A percentile compares a stretch with the other conserved stretches of the same genome.
Conservation (phyloP, 2,888 invertebrate species). For the Ischnus inquisitorius region DNA sequence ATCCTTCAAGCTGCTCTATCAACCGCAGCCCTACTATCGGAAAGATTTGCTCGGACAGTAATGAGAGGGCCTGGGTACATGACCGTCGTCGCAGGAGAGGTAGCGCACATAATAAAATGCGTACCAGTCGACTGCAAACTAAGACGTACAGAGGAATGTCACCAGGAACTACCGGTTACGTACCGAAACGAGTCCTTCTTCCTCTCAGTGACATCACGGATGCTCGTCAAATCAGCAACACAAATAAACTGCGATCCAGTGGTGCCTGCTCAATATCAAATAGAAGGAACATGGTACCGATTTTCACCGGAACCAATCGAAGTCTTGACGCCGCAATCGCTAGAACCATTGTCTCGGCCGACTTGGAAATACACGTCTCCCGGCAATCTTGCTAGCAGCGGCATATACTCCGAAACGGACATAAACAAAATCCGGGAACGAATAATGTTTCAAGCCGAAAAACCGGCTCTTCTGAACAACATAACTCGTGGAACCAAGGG, state of each 20-base stretch:
- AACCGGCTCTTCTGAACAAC: constrained; percentile 18
- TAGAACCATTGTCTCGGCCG: background rate
- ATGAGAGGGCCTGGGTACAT: too few species aligned
- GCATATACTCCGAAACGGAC: constrained; percentile 38
- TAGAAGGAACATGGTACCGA: constrained; percentile 33
- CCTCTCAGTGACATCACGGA: constrained; percentile 35
- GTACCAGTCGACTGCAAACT: constrained; percentile 69
- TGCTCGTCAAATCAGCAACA: background rate
- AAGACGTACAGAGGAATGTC: constrained; percentile 66
- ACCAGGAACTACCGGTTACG: constrained; percentile 71
- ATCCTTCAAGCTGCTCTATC: too few species aligned
- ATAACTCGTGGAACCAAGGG: constrained; percentile 23
- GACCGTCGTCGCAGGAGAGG: too few species aligned
- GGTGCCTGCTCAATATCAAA: constrained; percentile 28
- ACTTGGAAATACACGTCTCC: constrained; percentile 31
- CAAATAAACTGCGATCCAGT: constrained; percentile 34
- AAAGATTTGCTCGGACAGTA: too few species aligned
- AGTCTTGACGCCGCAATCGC: background rate
- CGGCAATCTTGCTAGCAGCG: constrained; percentile 43
- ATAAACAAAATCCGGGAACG: constrained; percentile 33
- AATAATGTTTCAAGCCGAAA: constrained; percentile 41
- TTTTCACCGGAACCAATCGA: constrained; percentile 12
- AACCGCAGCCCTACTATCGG: too few species aligned
- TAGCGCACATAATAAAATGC: too few species aligned
- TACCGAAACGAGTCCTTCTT: constrained; percentile 36